Percentiles rank a stretch among this genome's conserved stretches.
Conservation (phyloP, 2,113 vertebrate species). For the Rattus rattus region DNA sequence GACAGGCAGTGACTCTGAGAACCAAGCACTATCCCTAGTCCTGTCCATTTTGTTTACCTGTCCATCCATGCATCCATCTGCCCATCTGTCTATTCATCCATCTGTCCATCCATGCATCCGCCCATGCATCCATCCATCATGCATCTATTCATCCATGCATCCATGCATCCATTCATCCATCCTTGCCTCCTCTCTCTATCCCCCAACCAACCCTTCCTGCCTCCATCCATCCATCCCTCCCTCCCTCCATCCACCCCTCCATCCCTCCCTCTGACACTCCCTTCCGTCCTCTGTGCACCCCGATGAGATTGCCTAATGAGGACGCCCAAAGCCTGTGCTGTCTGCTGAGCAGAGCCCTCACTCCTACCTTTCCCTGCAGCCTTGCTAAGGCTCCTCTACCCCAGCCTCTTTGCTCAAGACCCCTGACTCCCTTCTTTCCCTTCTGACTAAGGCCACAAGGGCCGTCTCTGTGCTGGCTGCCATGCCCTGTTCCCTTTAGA, state of each 20-base stretch:
- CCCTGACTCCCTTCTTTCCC: conserved; percentile 18
- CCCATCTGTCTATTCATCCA: neutral
- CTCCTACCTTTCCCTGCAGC: neutral
- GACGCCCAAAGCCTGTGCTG: neutral
- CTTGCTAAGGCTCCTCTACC: neutral
- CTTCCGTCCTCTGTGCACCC: neutral
- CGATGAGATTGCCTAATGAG: neutral
- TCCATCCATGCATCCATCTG: neutral
- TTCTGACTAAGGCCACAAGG: conserved; percentile 65
- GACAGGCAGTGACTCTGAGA: neutral
- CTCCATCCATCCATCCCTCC: no score
- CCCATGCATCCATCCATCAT: no score
- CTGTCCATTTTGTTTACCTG: neutral
- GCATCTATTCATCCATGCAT: neutral
- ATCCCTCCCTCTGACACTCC: neutral
- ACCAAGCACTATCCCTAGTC: neutral
- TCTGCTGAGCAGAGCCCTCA: neutral
- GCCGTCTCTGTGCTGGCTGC: neutral
- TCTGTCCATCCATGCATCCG: no score
- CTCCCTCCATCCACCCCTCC: neutral
- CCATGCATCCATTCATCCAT: neutral
- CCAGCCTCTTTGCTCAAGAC: neutral
- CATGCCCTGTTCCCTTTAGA: neutral
- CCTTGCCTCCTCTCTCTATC: neutral
- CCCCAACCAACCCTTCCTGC: no score